These are phyloP conservation scores for Heterodera schachtii DNA, from an alignment of 1,140 invertebrate species.

Conservation along the genomic window DNA sequence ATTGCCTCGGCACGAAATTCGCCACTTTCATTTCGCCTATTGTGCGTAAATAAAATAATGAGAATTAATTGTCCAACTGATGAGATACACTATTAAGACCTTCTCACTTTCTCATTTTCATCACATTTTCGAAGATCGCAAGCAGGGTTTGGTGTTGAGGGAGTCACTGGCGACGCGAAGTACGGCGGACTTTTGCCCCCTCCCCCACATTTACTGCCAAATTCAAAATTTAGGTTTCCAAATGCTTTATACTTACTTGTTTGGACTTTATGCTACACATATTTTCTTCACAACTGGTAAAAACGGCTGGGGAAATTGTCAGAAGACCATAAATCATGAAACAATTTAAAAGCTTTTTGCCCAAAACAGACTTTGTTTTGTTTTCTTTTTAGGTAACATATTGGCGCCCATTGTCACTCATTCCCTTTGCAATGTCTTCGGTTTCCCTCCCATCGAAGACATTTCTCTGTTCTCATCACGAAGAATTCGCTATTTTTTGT, in stretches of 20 bases:
- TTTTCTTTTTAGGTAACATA: slow-evolving; percentile 30
- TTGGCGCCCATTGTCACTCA: slow-evolving; percentile 34
- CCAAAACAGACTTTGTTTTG: not conserved
- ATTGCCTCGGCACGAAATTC: slow-evolving; percentile 28
- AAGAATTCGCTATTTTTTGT: slow-evolving; percentile 13
- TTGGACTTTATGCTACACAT: slow-evolving; percentile 36
- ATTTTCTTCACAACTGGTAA: slow-evolving; percentile 37
- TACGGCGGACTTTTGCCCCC: slow-evolving; percentile 1
- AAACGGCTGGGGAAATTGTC: not conserved
- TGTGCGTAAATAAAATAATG: not conserved
- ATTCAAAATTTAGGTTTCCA: slow-evolving; percentile 38
- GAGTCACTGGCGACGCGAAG: slow-evolving; percentile 27
- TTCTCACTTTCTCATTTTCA: slow-evolving; percentile 40
- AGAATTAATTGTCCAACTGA: not conserved
- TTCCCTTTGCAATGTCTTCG: slow-evolving; percentile 38
- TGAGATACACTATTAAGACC: slow-evolving; percentile 3
- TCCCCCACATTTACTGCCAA: not conserved
- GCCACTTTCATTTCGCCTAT: slow-evolving; percentile 33
- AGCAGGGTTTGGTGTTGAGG: slow-evolving; percentile 24
- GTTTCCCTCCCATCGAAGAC: slow-evolving; percentile 29
- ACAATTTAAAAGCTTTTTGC: too few relatives aligned
- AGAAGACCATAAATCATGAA: too few relatives aligned
- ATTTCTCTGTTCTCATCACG: not conserved
- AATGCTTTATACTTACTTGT: slow-evolving; percentile 37
- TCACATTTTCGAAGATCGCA: slow-evolving; percentile 34